phyloP scores from a whole-genome alignment of 1,140 invertebrate genomes.

The Drosophila kanapiae region DNA sequence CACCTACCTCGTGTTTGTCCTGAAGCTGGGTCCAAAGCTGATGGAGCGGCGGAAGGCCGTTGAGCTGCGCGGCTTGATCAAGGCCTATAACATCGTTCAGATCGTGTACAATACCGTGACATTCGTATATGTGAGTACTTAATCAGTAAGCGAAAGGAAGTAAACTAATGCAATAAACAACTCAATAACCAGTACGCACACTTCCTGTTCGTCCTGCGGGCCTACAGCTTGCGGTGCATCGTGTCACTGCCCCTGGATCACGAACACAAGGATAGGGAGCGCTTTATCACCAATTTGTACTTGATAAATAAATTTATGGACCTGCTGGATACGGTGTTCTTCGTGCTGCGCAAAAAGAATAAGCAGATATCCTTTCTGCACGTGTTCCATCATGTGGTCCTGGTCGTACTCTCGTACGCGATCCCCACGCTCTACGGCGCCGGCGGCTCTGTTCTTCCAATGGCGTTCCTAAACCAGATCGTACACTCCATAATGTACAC shows the following conservation, averaged over 20 bases:
- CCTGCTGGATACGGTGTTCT: conserved; percentile 57
- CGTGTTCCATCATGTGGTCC: conserved; percentile 86
- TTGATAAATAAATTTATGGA: conserved; percentile 55
- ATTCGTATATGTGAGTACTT: conserved; percentile 29
- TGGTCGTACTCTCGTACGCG: conserved; percentile 24
- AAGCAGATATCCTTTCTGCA: conserved; percentile 58
- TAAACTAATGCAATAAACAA: not conserved
- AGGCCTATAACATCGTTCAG: conserved; percentile 92
- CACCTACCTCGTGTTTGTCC: conserved; percentile 90
- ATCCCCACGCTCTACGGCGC: not conserved
- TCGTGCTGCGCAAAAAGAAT: conserved; percentile 62
- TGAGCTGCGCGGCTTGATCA: conserved; percentile 90
- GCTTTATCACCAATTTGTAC: conserved; percentile 36
- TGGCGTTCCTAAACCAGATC: conserved; percentile 20
- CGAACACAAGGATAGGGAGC: conserved; percentile 28
- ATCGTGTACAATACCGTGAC: conserved; percentile 67
- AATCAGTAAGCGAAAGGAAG: not conserved
- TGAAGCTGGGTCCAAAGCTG: conserved; percentile 88
- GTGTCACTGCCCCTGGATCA: conserved; percentile 44
- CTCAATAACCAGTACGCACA: conserved; percentile 5
- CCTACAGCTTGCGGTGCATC: conserved; percentile 28
- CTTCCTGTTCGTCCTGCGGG: conserved; percentile 16
- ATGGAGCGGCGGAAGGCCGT: conserved; percentile 94
- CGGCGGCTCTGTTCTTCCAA: conserved; percentile 87
- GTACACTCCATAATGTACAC: conserved; percentile 37